These are phyloP conservation scores for Oncorhynchus nerka DNA, from an alignment of 2,113 vertebrate species.

Conservation along the genomic window DNA sequence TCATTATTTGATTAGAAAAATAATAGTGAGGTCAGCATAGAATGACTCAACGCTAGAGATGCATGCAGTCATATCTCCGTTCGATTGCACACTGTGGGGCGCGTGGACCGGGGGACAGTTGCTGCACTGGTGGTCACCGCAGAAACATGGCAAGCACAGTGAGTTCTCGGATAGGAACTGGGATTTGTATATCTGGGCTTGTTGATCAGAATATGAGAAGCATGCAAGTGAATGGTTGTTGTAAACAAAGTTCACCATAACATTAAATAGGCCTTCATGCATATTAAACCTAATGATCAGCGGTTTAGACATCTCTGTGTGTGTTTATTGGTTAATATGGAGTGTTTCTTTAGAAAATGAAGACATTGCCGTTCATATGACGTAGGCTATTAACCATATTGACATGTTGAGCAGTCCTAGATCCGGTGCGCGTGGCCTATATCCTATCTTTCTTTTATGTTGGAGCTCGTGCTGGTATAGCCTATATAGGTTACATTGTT, in stretches of 20 bases:
- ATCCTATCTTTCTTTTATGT: constrained; percentile 11
- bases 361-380: constrained; percentile 15
- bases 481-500: constrained; percentile 35
- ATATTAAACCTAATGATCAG: neutral
- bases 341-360: neutral
- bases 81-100: constrained; percentile 44
- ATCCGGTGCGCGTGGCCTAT: neutral
- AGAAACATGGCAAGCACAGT: constrained; percentile 45
- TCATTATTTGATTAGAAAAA: constrained; percentile 52
- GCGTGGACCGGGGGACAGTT: constrained; percentile 49
- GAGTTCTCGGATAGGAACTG: constrained; percentile 34
- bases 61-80: constrained; percentile 69
- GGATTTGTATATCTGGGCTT: neutral
- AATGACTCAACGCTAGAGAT: constrained; percentile 77
- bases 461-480: constrained; percentile 20
- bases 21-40: constrained; percentile 74
- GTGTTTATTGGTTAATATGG: neutral
- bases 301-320: neutral
- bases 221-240: neutral
- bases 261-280: neutral
- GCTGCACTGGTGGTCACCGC: constrained; percentile 28
- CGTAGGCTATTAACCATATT: constrained; percentile 21
- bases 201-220: constrained; percentile 19
- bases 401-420: constrained; percentile 47
- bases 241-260: neutral